Evolutionary conservation across 2,797 vertebrate species (phyloP), one percentile per base, ranked within the genome.

Genomic region (Manis pentadactyla): DNA sequence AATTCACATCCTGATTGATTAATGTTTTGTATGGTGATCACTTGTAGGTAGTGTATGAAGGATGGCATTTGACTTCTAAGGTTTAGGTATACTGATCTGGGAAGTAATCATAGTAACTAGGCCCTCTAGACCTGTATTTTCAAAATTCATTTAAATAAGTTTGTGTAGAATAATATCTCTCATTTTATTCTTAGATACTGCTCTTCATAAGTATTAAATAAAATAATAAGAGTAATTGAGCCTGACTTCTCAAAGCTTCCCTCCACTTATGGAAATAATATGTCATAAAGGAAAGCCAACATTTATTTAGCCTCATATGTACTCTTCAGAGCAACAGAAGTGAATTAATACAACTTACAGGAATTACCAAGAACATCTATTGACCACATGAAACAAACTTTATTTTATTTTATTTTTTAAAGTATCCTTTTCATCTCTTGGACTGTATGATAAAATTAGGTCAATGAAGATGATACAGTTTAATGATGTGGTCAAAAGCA

Each of bases 121-220:
- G 75, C 25, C 31, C 42, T 55, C 23, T 53, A 46, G 84, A 34
- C 12, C 51, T 59, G 0, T 79, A 89, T 64, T 89, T 96, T 85
- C 23, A 78, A 92, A 93, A 71, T 85, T 71, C n/a, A 88, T 37
- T 90, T 55, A 78, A 55, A 34, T 4, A 1, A 90, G 31, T 78
- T 82, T 84, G 5, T 93, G 61, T 82, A 79, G 29, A 95, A 82
- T 68, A 87, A 64, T 9, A 90, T 23, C 49, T 68, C n/a, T 89
- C 42, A 90, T 78, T 91, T 93, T 64, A 71, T 93, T 88, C 21
- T 75, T 83, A 61, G 27, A 61, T 79, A 74, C 71, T 95, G 12
- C 3, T 93, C 46, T 93, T 94, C 11, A 86, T 83, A 89, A 84
- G 82, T 92, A 90, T 86, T 96, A 93, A 90, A 83, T 95, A 63